Percentiles rank a stretch among this genome's conserved stretches.
Conservation (phyloP, 2,113 vertebrate species). For the Paraplagusia blochii region DNA sequence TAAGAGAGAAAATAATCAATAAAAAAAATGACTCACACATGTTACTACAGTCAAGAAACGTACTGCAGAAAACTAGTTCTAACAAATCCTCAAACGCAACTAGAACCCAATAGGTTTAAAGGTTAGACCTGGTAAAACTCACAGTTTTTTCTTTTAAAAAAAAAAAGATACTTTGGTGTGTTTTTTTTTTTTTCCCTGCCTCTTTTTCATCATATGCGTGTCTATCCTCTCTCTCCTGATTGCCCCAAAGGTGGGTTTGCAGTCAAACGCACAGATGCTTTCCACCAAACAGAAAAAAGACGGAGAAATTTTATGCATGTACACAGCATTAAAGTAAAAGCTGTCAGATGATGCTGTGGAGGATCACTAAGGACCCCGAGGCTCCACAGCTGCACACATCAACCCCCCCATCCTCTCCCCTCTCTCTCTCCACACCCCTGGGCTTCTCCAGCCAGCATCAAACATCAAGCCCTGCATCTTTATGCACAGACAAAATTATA, state of each 20-base stretch:
- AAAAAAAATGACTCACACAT: too few relatives aligned
- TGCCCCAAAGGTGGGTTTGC: conserved; percentile 1
- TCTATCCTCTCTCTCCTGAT: not conserved
- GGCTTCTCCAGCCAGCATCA: conserved; percentile 44
- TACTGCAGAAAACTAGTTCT: too few relatives aligned
- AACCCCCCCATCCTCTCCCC: conserved; percentile 30
- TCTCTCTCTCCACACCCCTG: conserved; percentile 45
- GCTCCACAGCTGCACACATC: conserved; percentile 54
- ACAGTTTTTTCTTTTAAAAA: too few relatives aligned
- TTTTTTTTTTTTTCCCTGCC: not conserved
- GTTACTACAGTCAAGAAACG: too few relatives aligned
- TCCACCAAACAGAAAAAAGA: conserved; percentile 36
- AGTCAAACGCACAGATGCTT: conserved; percentile 27
- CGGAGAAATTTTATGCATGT: conserved; percentile 33
- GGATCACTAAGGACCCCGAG: conserved; percentile 48
- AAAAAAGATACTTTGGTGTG: too few relatives aligned
- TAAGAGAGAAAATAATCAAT: too few relatives aligned
- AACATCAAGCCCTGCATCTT: conserved; percentile 57
- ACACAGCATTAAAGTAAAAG: conserved; percentile 52
- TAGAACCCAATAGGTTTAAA: too few relatives aligned
- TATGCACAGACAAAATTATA: conserved; percentile 63
- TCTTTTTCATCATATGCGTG: not conserved
- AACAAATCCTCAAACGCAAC: too few relatives aligned
- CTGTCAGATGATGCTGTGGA: conserved; percentile 61
- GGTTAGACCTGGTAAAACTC: too few relatives aligned